Base-by-base conservation (phyloP, 1,140 invertebrate species). In the Drosophila triauraria region DNA sequence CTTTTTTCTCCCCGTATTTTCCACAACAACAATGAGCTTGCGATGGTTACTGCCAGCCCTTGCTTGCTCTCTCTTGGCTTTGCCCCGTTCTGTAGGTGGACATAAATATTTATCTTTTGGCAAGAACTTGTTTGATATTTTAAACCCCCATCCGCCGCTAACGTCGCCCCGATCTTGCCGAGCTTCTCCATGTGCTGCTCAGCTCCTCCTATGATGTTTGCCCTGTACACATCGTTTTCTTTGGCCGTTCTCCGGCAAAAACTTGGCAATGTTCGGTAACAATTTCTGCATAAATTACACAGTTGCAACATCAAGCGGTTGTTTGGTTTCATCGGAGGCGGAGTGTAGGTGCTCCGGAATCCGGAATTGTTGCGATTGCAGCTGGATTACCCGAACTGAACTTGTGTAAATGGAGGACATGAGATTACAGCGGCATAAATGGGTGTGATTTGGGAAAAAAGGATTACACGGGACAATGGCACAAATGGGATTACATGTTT, bases 31-130 rank as follows among this genome's bases (percentile, higher is more conserved):
- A 69, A 69, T 54, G 44, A 60, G 40, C 23, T 53, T 47, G 43
- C 47, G 44, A 27, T 62, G 47, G 12, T 58, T 56, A 46, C 63
- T 48, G 3, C 40, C 20, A 13, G n/a, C n/a, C 9, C 46, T n/a
- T n/a, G 4, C 32, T 20, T 30, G 57, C 23, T 50, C 63, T 40
- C 35, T 57, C 67, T 23, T 15, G 60, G 30, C 62, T 54, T 59
- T 50, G 32, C 27, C 78, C 59, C 59, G 48, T 57, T 51, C 72
- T 75, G 78, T 85, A 91, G 85, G 82, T 91, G 85, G 86, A 91
- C 85, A 91, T 90, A 90, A 90, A 90, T 90, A 90, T 90, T 90
- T 90, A 90, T 90, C 86, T 90, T 90, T 90, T 90, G 86, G 85
- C 86, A 90, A 74, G 84, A 88, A 90, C 81, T 90, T 91, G 82